Base-by-base conservation (phyloP, 2,888 invertebrate genomes). In the Hypsopygia costalis region DNA sequence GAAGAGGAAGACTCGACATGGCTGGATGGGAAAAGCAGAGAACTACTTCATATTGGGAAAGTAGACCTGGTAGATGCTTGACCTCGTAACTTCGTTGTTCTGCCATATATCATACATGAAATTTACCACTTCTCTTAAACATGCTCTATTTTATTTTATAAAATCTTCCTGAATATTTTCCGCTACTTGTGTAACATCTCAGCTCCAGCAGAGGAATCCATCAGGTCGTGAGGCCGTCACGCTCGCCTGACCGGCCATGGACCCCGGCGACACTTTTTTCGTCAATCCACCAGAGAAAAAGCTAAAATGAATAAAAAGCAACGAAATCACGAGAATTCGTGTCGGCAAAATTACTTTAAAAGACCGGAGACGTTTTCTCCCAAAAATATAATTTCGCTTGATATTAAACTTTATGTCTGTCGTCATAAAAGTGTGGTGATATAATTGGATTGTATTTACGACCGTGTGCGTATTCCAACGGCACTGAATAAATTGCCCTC, bases 301-400 rank as follows among this genome's bases (percentile, higher is more conserved):
- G 60, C 56, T 62, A 64, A 71, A 73, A 71, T 58, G 62, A 62
- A 56, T 54, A 62, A 72, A 76, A 72, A 74, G 62, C 6, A 25
- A 72, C 68, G 62, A 73, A 78, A 80, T 79, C 77, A 81, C 78
- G 77, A 79, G 72, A 78, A 75, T 64, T 80, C 81, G 79, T 80
- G 79, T 76, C 70, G 68, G 64, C 69, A 61, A 74, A 80, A 79
- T 79, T 65, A 66, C 69, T 62, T 65, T 46, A 25, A 44, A 47
- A 45, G 49, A 52, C 43, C 41, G 25, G 22, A 40, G n/a, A 31
- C 22, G 44, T 49, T 47, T 46, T 37, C 28, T 9, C 20, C 28
- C 36, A 22, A 31, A 27, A 33, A 6, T 1, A 5, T 3, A 1
- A 6, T 38, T 21, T 28, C 25, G 49, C 30, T 21, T 21, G 34